Evolutionary conservation across 1,140 invertebrate species (phyloP).

Genomic region (Brachionus manjavacas): DNA sequence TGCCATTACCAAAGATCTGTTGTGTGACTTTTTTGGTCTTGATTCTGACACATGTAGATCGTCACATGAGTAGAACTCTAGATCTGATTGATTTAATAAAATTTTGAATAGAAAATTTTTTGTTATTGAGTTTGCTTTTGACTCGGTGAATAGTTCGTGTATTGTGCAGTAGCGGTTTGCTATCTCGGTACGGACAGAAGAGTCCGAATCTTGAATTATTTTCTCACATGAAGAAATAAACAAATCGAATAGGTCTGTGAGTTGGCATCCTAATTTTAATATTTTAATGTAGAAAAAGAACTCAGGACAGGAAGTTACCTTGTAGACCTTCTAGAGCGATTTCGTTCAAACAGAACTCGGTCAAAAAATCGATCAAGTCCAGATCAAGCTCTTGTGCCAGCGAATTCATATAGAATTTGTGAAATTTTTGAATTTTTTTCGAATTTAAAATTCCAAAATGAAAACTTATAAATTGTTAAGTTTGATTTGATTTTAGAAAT

Average conservation of each 20-base stretch:
- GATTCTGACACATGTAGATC: background rate
- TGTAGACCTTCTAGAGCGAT: background rate
- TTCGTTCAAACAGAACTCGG: slow-evolving; percentile 8
- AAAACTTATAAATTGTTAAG: background rate
- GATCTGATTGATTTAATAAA: background rate
- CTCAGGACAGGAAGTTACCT: background rate
- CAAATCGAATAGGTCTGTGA: background rate
- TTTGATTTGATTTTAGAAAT: background rate
- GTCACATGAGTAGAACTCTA: background rate
- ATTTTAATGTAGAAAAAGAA: background rate
- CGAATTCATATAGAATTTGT: background rate
- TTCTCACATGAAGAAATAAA: background rate
- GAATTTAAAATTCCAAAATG: background rate
- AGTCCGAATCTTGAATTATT: background rate
- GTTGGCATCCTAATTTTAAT: background rate
- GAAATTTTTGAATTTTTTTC: background rate
- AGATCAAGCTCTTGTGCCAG: background rate
- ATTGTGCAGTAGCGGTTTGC: background rate
- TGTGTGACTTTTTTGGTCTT: background rate
- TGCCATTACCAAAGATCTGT: background rate
- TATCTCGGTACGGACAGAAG: background rate
- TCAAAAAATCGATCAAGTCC: background rate
- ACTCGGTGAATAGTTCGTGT: background rate
- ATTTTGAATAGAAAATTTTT: background rate
- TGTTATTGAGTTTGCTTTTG: background rate